Evolutionary conservation across 2,797 vertebrate genomes (phyloP).

Genomic region (Gouania willdenowi): DNA sequence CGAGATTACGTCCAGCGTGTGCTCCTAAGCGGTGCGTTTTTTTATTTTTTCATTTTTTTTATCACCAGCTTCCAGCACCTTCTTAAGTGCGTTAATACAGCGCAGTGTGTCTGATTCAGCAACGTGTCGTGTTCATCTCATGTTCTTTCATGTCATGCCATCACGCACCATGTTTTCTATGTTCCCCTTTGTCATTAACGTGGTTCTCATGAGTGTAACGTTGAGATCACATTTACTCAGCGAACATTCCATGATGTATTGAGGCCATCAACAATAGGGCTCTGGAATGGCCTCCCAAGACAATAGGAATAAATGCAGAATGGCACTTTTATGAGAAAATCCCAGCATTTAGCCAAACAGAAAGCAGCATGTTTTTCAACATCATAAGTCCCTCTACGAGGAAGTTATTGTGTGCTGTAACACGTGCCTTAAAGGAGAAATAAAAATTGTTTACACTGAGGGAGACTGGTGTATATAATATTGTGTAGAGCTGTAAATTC

Average conservation of each 20-base stretch:
- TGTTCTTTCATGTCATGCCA: neutral
- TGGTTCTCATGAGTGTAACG: neutral
- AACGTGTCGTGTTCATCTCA: neutral
- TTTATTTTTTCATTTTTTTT: no score
- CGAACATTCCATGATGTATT: neutral
- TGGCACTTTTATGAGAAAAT: neutral
- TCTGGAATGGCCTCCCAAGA: neutral
- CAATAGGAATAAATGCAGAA: neutral
- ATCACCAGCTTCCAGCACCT: neutral
- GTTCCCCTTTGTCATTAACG: neutral
- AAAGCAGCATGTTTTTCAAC: neutral
- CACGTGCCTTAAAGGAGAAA: no score
- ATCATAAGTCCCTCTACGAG: no score
- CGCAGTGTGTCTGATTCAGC: neutral
- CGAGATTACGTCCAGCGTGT: conserved; percentile 9
- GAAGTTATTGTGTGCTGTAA: no score
- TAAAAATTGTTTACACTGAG: no score
- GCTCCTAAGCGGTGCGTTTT: neutral
- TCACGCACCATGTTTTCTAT: neutral
- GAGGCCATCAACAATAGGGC: neutral
- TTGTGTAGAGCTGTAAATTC: no score
- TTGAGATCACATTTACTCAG: neutral
- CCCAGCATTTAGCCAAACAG: neutral
- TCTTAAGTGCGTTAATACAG: neutral
- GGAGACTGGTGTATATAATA: no score